Evolutionary conservation across 2,113 vertebrate genomes (phyloP), one percentile per base, ranked within the genome.

Genomic region (Calonectris borealis): DNA sequence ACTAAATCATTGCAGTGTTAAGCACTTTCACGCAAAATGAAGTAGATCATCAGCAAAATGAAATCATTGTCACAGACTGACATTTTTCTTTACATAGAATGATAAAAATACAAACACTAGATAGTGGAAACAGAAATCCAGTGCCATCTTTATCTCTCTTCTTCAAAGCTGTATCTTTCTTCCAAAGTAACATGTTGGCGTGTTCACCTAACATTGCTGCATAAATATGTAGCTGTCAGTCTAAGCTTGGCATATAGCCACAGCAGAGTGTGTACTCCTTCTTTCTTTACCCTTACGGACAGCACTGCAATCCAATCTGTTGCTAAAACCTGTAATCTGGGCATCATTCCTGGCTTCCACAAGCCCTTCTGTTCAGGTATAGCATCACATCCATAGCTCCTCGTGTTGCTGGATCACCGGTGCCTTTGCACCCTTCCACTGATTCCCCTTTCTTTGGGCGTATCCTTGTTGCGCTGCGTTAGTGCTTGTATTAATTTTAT

Each of bases 51-150:
- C 78, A 86, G 46, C 70, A 75, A 95, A 96, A 93, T 73, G 16
- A 93, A 91, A 88, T 85, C 9, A 34, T 79, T 92, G 86, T 76
- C 60, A 51, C 42, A 80, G 38, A 70, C 54, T 68, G 62, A 69
- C 34, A 26, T 92, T 92, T 92, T 96, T 86, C 71, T 93, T 90
- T 70, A 76, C 76, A 55, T 20, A 29, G 64, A 80, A 88, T 49
- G 89, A 90, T 91, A 95, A 95, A 94, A 96, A 95, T 83, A 72
- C n/a, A 91, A 93, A 91, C 36, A 90, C 17, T 70, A 93, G 82
- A 89, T 83, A 91, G 86, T 44, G 57, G 90, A 91, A 93, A 78
- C 55, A 93, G 82, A 87, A 94, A 81, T 52, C 31, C 76, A 55
- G 34, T 88, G 60, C 76, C 71, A 62, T 83, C 80, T 94, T 90